These are phyloP conservation scores for Mus minutoides DNA, from an alignment of 2,797 vertebrate species.

Conservation along the genomic window DNA sequence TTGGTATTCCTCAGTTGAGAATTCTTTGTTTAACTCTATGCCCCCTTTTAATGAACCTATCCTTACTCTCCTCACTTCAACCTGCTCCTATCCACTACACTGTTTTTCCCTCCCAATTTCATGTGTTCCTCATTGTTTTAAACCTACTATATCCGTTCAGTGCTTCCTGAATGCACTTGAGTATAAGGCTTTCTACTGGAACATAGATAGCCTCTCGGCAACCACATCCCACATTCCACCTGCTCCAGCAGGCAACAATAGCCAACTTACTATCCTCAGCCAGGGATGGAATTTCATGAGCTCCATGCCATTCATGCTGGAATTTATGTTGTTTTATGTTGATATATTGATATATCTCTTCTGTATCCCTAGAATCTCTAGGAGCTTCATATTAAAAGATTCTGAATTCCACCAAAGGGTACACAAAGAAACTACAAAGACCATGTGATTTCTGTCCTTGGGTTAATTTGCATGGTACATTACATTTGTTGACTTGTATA, in stretches of 20 bases:
- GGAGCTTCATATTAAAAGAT: neutral
- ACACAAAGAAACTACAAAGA: neutral
- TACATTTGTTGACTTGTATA: neutral
- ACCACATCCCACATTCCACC: neutral
- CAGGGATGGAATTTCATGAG: neutral
- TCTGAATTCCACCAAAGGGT: neutral
- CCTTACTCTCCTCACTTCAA: neutral
- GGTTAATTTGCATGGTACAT: neutral
- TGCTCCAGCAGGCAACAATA: too few species aligned
- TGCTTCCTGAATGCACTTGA: neutral
- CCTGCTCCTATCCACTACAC: neutral
- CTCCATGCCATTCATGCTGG: too few species aligned
- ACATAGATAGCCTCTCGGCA: neutral
- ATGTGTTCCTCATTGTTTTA: neutral
- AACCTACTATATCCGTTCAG: neutral
- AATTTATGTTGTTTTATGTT: neutral
- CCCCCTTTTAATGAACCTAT: neutral
- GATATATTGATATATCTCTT: neutral
- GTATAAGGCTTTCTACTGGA: neutral
- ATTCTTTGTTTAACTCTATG: too few species aligned
- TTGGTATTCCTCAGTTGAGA: too few species aligned
- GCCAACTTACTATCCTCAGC: neutral
- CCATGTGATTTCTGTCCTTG: neutral
- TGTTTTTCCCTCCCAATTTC: too few species aligned
- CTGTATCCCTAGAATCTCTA: neutral